Conservation (phyloP, 2,113 vertebrate species). For the Saimiri boliviensis region DNA sequence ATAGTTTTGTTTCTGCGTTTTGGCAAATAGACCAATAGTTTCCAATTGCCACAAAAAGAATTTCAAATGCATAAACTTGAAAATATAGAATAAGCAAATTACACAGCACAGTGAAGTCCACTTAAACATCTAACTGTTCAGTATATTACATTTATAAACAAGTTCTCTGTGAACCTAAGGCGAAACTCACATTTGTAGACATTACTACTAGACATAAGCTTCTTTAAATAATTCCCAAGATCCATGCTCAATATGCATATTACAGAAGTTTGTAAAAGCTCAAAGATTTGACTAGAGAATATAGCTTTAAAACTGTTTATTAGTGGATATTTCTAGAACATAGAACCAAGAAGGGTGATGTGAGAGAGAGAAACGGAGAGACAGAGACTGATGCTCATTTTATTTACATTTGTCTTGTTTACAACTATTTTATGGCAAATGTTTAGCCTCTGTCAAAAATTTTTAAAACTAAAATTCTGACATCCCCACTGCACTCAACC, state of each 20-base stretch:
- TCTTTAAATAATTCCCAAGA: background rate
- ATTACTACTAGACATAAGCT: slow-evolving; percentile 25
- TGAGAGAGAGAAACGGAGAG: rapidly evolving
- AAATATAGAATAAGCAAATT: slow-evolving; percentile 79
- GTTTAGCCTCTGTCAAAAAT: background rate
- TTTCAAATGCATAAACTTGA: slow-evolving; percentile 71
- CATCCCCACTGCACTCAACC: background rate
- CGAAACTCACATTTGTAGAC: slow-evolving; percentile 39
- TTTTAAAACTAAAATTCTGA: slow-evolving; percentile 41
- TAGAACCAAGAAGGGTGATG: background rate
- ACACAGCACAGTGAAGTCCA: slow-evolving; percentile 76
- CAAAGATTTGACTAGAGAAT: background rate
- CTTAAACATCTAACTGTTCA: slow-evolving; percentile 76
- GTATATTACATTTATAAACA: slow-evolving; percentile 70
- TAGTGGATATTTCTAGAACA: background rate
- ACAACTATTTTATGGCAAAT: background rate
- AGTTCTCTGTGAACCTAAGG: slow-evolving; percentile 29
- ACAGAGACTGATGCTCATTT: background rate
- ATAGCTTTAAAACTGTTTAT: background rate
- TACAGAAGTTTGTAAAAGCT: slow-evolving; percentile 22
- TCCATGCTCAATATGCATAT: background rate
- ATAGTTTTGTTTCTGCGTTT: slow-evolving; percentile 61
- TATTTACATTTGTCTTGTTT: background rate
- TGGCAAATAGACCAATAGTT: slow-evolving; percentile 64
- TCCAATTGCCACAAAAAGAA: slow-evolving; percentile 76